Percentiles rank a stretch among this genome's conserved stretches.
These are phyloP conservation scores for Caenorhabditis macrosperma DNA, from an alignment of 2,888 invertebrate species.

Conservation along the genomic window DNA sequence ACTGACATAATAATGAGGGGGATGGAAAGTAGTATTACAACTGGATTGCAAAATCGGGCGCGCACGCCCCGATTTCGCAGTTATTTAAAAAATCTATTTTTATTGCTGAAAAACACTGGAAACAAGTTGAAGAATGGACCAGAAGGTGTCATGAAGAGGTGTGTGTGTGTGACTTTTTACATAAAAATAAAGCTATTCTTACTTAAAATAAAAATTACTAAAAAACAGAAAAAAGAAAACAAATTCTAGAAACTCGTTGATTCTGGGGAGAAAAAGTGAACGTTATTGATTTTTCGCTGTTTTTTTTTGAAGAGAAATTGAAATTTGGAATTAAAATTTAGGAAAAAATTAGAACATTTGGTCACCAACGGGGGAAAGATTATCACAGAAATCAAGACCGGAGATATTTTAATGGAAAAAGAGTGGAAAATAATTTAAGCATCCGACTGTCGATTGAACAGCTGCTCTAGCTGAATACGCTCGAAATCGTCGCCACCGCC, in stretches of 20 bases:
- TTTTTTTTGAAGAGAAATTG: no score
- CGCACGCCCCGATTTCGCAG: no score
- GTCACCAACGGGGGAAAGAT: no score
- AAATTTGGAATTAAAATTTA: neutral
- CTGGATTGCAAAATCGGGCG: no score
- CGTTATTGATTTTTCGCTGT: no score
- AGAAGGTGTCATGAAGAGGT: neutral
- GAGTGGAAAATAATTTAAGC: constrained; percentile 21
- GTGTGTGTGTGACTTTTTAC: constrained; percentile 1
- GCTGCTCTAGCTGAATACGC: constrained; percentile 54
- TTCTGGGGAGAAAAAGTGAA: constrained; percentile 5
- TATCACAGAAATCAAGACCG: constrained; percentile 47
- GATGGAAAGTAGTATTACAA: no score
- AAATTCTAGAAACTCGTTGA: constrained; percentile 11
- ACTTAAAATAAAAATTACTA: constrained; percentile 15
- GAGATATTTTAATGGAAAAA: neutral
- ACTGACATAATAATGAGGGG: no score
- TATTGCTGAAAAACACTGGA: neutral
- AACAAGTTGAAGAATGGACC: neutral
- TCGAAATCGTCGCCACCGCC: constrained; percentile 74
- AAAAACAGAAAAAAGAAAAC: constrained; percentile 22
- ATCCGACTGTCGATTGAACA: constrained; percentile 48
- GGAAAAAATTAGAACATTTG: neutral
- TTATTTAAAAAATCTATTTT: neutral
- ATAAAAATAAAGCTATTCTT: neutral